Percentiles rank a stretch among this genome's conserved stretches.
phyloP scores from a whole-genome alignment of 2,888 invertebrate genomes.

The Phasia obesa region DNA sequence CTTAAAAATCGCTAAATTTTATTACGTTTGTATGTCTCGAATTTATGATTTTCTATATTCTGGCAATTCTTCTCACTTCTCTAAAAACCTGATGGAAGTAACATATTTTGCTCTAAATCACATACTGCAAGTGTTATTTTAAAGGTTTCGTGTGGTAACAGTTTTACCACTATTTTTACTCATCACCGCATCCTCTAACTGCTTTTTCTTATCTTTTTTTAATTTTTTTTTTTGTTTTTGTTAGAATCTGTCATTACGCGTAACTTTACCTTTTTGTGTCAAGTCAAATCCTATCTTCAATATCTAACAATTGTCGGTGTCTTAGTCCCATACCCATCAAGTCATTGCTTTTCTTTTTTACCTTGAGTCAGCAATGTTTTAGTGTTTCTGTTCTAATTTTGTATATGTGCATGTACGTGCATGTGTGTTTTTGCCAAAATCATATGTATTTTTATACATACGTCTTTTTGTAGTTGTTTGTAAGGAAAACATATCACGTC shows the following conservation, averaged over 20 bases:
- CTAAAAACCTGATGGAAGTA: neutral
- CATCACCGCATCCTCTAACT: neutral
- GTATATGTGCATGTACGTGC: neutral
- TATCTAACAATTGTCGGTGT: constrained; percentile 16
- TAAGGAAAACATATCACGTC: constrained; percentile 66
- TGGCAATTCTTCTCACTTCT: neutral
- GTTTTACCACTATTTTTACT: neutral
- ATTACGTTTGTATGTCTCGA: too few relatives aligned
- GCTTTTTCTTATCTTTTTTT: neutral
- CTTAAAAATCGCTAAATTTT: too few relatives aligned
- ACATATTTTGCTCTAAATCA: constrained; percentile 32
- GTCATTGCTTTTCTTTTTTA: neutral
- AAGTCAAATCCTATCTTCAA: constrained; percentile 39
- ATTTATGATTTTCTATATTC: neutral
- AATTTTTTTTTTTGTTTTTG: neutral
- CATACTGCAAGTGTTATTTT: constrained; percentile 61
- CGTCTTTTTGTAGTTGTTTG: constrained; percentile 33
- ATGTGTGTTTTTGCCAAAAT: neutral
- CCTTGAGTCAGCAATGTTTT: constrained; percentile 61
- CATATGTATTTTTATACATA: constrained; percentile 23
- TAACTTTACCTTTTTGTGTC: constrained; percentile 29
- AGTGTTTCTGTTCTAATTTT: constrained; percentile 29
- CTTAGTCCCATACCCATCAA: constrained; percentile 21
- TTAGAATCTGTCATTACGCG: constrained; percentile 17
- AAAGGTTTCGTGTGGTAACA: constrained; percentile 55